These are phyloP conservation scores for Zaprionus obscuricornis DNA, from an alignment of 2,888 invertebrate species.

Conservation along the genomic window DNA sequence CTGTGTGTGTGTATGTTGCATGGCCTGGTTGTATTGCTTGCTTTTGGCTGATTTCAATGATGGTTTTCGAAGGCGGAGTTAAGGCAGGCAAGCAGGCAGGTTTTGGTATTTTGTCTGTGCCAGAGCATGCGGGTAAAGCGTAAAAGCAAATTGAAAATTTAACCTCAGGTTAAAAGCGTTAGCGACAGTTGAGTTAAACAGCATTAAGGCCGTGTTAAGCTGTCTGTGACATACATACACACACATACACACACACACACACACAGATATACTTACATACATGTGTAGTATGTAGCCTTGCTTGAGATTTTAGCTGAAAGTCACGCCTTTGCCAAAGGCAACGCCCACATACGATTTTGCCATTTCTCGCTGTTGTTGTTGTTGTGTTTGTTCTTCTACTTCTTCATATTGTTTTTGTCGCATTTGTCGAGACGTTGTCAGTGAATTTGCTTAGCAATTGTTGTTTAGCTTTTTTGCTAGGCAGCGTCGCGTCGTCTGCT, in stretches of 20 bases:
- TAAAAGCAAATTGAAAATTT: slow-evolving; percentile 75
- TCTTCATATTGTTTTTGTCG: slow-evolving; percentile 42
- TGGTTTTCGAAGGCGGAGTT: too few species aligned
- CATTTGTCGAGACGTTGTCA: slow-evolving; percentile 43
- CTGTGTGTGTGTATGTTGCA: neutral
- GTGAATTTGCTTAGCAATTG: slow-evolving; percentile 54
- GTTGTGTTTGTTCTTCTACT: slow-evolving; percentile 13
- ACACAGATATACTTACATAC: slow-evolving; percentile 3
- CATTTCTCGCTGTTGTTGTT: slow-evolving; percentile 3
- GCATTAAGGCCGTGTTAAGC: slow-evolving; percentile 75
- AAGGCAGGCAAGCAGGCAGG: slow-evolving; percentile 16
- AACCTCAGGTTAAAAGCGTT: slow-evolving; percentile 76
- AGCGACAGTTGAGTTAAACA: slow-evolving; percentile 76
- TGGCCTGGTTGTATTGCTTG: slow-evolving; percentile 6
- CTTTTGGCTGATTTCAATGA: too few species aligned
- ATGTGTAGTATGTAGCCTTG: slow-evolving; percentile 16
- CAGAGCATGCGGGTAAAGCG: slow-evolving; percentile 42
- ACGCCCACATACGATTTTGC: slow-evolving; percentile 46
- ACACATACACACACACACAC: neutral
- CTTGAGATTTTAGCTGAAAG: slow-evolving; percentile 43
- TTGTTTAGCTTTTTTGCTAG: slow-evolving; percentile 51
- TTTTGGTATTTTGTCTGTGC: slow-evolving; percentile 45
- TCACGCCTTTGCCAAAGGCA: slow-evolving; percentile 46
- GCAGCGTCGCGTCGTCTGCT: slow-evolving; percentile 36
- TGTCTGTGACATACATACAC: slow-evolving; percentile 56